Base-by-base conservation (phyloP, 1,140 invertebrate genomes). In the Drosophila leontia region DNA sequence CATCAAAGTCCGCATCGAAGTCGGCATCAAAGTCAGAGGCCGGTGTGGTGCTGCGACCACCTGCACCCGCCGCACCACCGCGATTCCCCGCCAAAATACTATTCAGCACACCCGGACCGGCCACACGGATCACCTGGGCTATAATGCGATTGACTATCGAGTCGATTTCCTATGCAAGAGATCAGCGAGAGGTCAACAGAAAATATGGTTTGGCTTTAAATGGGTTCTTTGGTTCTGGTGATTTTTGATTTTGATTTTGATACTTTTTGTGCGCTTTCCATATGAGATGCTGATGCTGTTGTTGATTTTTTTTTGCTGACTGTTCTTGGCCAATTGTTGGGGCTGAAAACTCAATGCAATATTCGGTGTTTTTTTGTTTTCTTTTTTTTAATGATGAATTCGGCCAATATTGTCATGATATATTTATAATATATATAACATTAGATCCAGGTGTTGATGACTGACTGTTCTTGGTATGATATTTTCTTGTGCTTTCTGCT, bases 101-200 rank as follows among this genome's bases (percentile, higher is more conserved):
- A 42, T 78, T 94, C 44, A 96, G 93, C 44, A 96, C 82, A 61
- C 94, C 93, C 7, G 96, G 95, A 7, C 96, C 96, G 82, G 96
- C 94, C 44, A 95, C 93, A 67, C 95, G 94, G 91, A 96, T 95
- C 81, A 96, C 92, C 88, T 95, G 94, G 86, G 95, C 94, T 80
- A 95, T 95, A 92, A 96, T 94, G 91, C 94, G 93, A 94, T 96
- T 96, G 92, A 96, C 95, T 93, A 95, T 96, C 92, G 95, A 93
- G 94, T 96, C 96, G 94, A 96, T 94, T 94, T 96, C 95, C 96
- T 96, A 96, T 34, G n/a, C 72, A 45, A 59, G 41, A 68, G 74
- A 62, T 58, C 63, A 82, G 62, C 50, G 41, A 78, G 37, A 65
- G 51, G 50, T 59, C 69, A 61, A 57, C 67, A 79, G 32, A 74